phyloP scores from a whole-genome alignment of 2,113 vertebrate species.

The Melanerpes aurifrons region DNA sequence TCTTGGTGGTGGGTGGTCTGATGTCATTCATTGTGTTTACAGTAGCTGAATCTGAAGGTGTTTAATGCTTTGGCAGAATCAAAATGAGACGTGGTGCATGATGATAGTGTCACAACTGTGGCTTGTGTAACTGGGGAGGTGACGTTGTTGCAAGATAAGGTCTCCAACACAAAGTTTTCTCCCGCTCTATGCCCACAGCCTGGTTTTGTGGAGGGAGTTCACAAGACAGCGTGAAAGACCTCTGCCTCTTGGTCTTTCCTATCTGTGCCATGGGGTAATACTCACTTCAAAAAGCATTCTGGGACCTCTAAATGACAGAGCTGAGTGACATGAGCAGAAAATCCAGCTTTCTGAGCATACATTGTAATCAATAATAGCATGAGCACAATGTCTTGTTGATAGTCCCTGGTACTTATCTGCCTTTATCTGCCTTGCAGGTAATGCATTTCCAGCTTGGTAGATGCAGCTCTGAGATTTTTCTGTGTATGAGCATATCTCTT shows the following conservation, averaged over 20 bases:
- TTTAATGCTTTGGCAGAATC: background rate
- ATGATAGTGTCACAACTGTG: background rate
- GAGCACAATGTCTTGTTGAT: background rate
- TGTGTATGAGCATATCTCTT: fast-evolving
- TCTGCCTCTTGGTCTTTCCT: background rate
- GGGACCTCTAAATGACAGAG: background rate
- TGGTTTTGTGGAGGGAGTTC: background rate
- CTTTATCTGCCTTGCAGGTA: background rate
- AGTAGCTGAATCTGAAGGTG: background rate
- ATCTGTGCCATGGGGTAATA: background rate
- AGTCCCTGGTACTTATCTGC: background rate
- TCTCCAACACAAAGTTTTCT: background rate
- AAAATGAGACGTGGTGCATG: fast-evolving
- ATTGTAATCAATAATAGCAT: background rate
- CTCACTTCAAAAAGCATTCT: background rate
- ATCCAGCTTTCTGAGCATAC: background rate
- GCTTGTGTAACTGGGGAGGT: background rate
- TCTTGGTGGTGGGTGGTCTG: background rate
- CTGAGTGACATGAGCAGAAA: background rate
- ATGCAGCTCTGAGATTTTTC: background rate
- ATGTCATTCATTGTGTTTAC: background rate
- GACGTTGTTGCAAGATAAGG: background rate
- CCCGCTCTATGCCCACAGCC: fast-evolving
- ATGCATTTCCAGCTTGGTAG: background rate
- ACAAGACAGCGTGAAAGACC: background rate